Conservation (phyloP, 2,797 vertebrate species). For the Acanthurus tractus region DNA sequence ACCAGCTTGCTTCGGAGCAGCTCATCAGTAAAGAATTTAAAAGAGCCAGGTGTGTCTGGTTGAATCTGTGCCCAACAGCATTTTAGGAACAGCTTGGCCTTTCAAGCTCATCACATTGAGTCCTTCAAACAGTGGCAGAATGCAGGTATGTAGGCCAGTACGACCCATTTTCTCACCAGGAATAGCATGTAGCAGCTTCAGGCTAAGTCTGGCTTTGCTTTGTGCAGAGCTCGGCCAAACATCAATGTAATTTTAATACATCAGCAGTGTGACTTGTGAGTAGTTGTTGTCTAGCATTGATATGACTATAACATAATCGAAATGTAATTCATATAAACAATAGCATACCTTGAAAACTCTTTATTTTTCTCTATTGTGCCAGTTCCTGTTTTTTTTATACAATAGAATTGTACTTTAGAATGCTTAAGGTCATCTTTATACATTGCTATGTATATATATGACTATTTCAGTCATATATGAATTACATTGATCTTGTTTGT, state of each 20-base stretch:
- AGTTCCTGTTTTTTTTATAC: too few species aligned
- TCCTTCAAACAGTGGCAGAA: slow-evolving; percentile 33
- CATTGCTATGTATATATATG: not conserved
- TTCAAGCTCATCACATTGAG: slow-evolving; percentile 44
- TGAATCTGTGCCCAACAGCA: slow-evolving; percentile 6
- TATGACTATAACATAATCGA: not conserved
- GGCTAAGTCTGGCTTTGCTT: slow-evolving; percentile 23
- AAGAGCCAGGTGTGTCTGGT: slow-evolving; percentile 28
- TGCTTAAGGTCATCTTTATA: too few species aligned
- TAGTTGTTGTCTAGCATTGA: not conserved
- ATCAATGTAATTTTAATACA: not conserved
- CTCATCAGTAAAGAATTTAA: slow-evolving; percentile 18
- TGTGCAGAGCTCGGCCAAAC: not conserved
- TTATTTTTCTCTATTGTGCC: too few species aligned
- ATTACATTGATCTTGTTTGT: not conserved
- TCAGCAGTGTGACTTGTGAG: not conserved
- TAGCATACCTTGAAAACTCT: too few species aligned
- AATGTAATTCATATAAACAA: not conserved
- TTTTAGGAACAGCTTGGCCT: slow-evolving; percentile 35
- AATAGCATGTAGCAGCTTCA: slow-evolving; percentile 37
- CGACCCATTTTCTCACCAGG: slow-evolving; percentile 38
- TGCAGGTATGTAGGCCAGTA: slow-evolving; percentile 60
- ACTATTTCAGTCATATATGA: not conserved
- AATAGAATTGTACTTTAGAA: not conserved
- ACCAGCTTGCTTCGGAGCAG: slow-evolving; percentile 7